Base-by-base conservation (phyloP, 2,797 vertebrate genomes). In the Coregonus suidteri region DNA sequence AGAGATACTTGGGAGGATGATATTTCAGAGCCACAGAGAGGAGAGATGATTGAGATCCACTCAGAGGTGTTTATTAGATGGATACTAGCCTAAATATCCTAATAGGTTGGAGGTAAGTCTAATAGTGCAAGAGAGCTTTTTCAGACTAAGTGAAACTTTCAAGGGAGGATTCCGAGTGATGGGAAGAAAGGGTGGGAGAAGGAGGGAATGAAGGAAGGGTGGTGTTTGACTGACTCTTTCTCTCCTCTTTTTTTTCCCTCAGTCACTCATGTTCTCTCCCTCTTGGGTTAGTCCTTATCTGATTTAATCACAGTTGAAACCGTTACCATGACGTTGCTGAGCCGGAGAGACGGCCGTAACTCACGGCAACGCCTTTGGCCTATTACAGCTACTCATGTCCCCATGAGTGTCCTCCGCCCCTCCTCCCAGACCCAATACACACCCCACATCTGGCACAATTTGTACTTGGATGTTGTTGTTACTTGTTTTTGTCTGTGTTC, bases 231-330 rank as follows among this genome's bases (percentile, higher is more conserved):
- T 25, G 4, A 18, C 31, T 9, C 82, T 77, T 25, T 89, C 83
- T 89, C 83, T 82, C 84, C 86, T 82, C 86, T 85, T 78, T 81
- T 88, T 82, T 87, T 90, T 30, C 87, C 80, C 78, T 83, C 80
- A 74, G 47, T 78, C 67, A 74, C 71, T 6, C 20, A 72, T 70
- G 79, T 84, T 79, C 83, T 74, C 71, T 15, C 72, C 31, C 9
- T 52, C 47, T 16, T 35, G 6, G 9, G 20, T 47, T 25, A 67
- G 15, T n/a, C 15, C n/a, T 4, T 68, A 35, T 82, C 75, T 56
- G 31, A 56, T 64, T 30, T 69, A 41, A 76, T 59, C 30, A 35
- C 65, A n/a, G 75, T 66, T 85, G 52, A 20, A 53, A 69, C 11
- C 31, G 16, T 66, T 75, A 7, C 41, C 37, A 70, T 74, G 67